Conservation (phyloP, 2,888 invertebrate species). For the Dryobota labecula region DNA sequence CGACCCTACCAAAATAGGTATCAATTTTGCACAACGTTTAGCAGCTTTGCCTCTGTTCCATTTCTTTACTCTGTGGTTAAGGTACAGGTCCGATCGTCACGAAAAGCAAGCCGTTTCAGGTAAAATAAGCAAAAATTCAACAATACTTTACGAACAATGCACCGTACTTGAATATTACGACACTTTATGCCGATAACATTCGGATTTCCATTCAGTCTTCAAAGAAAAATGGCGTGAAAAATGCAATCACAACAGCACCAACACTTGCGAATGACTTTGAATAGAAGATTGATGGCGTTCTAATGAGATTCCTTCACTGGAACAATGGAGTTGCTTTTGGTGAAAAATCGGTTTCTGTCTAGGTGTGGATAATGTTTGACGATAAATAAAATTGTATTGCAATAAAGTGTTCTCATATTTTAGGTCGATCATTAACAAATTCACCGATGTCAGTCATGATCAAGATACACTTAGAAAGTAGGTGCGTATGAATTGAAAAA, state of each 20-base stretch:
- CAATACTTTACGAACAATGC: slow-evolving; percentile 7
- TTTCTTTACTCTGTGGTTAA: too few species aligned
- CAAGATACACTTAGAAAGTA: too few species aligned
- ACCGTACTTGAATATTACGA: slow-evolving; percentile 19
- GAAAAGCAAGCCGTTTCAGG: neutral
- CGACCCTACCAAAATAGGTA: too few species aligned
- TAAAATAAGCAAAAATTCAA: neutral
- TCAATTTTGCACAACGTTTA: too few species aligned
- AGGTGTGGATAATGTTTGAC: slow-evolving; percentile 15
- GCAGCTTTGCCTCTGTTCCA: too few species aligned
- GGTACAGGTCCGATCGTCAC: too few species aligned
- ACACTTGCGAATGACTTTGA: slow-evolving; percentile 63
- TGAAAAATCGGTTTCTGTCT: slow-evolving; percentile 44
- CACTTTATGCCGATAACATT: slow-evolving; percentile 36
- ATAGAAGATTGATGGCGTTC: slow-evolving; percentile 64
- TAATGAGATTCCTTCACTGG: slow-evolving; percentile 62
- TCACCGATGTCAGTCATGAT: too few species aligned
- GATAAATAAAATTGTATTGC: slow-evolving; percentile 7
- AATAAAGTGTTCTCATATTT: neutral
- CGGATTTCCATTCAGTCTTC: slow-evolving; percentile 29
- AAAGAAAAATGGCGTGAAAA: slow-evolving; percentile 59
- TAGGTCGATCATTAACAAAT: neutral
- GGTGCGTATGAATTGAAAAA: too few species aligned
- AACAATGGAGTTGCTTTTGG: slow-evolving; percentile 59
- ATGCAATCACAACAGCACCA: slow-evolving; percentile 62